Evolutionary conservation across 2,113 vertebrate genomes (phyloP), one percentile per base, ranked within the genome.

Genomic region (Apaloderma vittatum): DNA sequence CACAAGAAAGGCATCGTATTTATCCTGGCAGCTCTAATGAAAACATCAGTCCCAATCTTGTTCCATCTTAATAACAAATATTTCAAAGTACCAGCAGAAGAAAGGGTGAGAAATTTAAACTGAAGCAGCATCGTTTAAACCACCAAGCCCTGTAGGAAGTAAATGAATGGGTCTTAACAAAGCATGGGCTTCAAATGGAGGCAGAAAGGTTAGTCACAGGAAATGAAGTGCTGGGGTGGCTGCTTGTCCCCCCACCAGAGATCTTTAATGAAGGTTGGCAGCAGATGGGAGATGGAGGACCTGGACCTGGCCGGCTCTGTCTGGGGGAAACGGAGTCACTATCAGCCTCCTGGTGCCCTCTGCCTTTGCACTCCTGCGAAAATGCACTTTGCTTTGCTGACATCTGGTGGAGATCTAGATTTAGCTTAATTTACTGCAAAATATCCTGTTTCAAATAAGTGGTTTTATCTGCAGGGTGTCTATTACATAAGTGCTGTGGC

Each of bases 341-440:
- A 20, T 11, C n/a, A 7, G 51, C 52, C 61, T 55, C 21, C 14
- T 43, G 32, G 8, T 65, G 82, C 68, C 88, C 90, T 86, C 54
- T 21, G 76, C 0, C 0, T 32, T 30, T 3, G 3, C 77, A 34
- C 70, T 26, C 14, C 62, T 24, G 22, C 3, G 65, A 57, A 68
- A 62, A 77, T 93, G 90, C 78, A 68, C 68, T 91, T 90, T 73
- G 84, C 94, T 97, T 70, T 97, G 94, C 96, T 96, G 97, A 97
- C 97, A 97, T 92, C 97, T 97, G 91, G 96, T 97, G 97, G 97
- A 96, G 94, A 89, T 93, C 89, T 67, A 70, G 92, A 63, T 37
- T 45, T 45, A 83, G 82, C 61, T 62, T 70, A 79, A 95, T 90
- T 93, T 91, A 88, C 59, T 77, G 77, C 79, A 67, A 68, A 63